A percentile compares a stretch with the other conserved stretches of the same genome.
Evolutionary conservation across 2,888 invertebrate genomes (phyloP).

Genomic region (Philonicus albiceps): DNA sequence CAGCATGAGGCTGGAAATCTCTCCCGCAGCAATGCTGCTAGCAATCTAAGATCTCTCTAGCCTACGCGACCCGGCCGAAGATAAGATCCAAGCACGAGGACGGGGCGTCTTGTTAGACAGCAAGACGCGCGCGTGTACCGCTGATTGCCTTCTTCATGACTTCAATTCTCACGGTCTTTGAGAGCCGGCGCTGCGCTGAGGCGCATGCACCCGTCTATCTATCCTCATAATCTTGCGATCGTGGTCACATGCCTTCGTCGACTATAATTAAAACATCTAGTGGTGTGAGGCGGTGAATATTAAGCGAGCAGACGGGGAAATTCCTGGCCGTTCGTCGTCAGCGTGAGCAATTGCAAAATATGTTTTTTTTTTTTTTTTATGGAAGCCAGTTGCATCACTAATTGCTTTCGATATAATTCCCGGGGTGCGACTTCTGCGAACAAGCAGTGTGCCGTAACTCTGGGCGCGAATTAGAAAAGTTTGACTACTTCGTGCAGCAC

Average conservation of each 20-base stretch:
- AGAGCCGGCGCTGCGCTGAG: conserved; percentile 19
- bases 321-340: conserved; percentile 13
- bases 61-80: background rate
- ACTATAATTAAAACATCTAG: conserved; percentile 32
- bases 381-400: conserved; percentile 19
- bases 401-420: background rate
- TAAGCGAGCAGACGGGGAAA: conserved; percentile 22
- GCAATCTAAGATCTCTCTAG: conserved; percentile 4
- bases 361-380: background rate
- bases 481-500: background rate
- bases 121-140: conserved; percentile 33
- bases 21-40: background rate
- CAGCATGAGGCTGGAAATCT: conserved; percentile 23
- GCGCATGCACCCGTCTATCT: conserved; percentile 32
- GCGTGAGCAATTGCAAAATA: conserved; percentile 7
- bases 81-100: conserved; percentile 2
- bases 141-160: conserved; percentile 11
- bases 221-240: conserved; percentile 24
- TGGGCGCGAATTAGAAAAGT: background rate
- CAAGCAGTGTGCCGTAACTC: background rate
- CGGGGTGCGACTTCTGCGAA: background rate
- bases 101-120: conserved; percentile 27
- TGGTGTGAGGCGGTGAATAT: conserved; percentile 23
- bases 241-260: conserved; percentile 21
- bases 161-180: conserved; percentile 28